Evolutionary conservation across 2,113 vertebrate genomes (phyloP).

Genomic region (Ploceus nigricollis): DNA sequence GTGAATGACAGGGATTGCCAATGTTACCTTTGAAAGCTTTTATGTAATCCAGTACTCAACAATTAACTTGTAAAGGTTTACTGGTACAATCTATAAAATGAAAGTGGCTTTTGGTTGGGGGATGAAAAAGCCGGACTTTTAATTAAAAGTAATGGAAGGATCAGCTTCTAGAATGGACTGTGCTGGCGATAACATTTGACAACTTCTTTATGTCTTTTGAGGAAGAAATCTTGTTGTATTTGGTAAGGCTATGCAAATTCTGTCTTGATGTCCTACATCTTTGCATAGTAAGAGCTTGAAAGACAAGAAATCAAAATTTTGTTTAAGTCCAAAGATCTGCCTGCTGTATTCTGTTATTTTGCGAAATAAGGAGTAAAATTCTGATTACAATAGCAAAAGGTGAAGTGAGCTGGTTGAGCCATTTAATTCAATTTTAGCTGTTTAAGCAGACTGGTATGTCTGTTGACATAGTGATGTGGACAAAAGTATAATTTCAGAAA

Average conservation of each 20-base stretch:
- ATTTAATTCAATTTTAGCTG: background rate
- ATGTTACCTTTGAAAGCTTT: background rate
- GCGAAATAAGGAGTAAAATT: background rate
- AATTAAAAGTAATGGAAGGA: background rate
- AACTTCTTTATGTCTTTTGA: background rate
- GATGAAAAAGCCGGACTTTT: background rate
- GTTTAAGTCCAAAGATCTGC: background rate
- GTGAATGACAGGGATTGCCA: background rate
- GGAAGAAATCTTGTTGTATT: background rate
- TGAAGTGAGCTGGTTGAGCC: background rate
- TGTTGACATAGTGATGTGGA: background rate
- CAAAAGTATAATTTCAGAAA: slow-evolving; percentile 10
- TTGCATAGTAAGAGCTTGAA: background rate
- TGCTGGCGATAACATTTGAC: background rate
- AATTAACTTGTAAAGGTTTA: background rate
- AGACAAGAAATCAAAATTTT: background rate
- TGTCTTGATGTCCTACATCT: background rate
- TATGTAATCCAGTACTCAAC: background rate
- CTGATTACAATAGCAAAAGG: background rate
- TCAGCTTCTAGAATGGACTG: background rate
- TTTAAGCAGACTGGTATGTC: background rate
- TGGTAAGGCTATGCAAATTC: background rate
- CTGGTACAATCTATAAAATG: background rate
- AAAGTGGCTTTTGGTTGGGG: background rate
- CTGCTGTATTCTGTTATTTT: background rate